phyloP scores from a whole-genome alignment of 2,113 vertebrate genomes.

The Polypterus senegalus region DNA sequence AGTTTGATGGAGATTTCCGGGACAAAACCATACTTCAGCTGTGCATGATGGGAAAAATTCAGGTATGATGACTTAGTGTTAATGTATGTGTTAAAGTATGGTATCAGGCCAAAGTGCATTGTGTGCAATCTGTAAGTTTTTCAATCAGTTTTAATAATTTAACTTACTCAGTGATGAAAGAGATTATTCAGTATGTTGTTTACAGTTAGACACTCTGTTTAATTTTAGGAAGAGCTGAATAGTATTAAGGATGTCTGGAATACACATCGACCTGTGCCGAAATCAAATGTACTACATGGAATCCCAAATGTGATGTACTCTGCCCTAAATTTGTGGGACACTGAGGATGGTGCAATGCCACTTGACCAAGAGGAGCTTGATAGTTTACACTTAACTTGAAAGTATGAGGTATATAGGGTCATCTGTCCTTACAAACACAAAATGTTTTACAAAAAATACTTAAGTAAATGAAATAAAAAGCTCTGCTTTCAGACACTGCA shows the following conservation, averaged over 20 bases:
- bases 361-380: neutral
- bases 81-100: no score
- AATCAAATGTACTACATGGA: slow-evolving; percentile 10
- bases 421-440: no score
- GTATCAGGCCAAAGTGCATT: no score
- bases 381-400: neutral
- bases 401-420: no score
- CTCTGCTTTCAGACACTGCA: no score
- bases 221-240: slow-evolving; percentile 14
- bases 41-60: neutral
- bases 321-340: slow-evolving; percentile 9
- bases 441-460: no score
- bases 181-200: no score
- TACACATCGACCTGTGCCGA: slow-evolving; percentile 2
- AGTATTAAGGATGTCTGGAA: slow-evolving; percentile 10
- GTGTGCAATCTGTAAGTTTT: no score
- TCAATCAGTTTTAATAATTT: no score
- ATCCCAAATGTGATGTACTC: slow-evolving; percentile 16
- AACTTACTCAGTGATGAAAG: no score
- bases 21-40: neutral
- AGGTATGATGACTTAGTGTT: neutral
- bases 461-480: no score
- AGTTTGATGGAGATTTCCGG: neutral
- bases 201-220: neutral
- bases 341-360: slow-evolving; percentile 6